Conservation (phyloP, 2,113 vertebrate genomes). For the Heloderma charlesbogerti region DNA sequence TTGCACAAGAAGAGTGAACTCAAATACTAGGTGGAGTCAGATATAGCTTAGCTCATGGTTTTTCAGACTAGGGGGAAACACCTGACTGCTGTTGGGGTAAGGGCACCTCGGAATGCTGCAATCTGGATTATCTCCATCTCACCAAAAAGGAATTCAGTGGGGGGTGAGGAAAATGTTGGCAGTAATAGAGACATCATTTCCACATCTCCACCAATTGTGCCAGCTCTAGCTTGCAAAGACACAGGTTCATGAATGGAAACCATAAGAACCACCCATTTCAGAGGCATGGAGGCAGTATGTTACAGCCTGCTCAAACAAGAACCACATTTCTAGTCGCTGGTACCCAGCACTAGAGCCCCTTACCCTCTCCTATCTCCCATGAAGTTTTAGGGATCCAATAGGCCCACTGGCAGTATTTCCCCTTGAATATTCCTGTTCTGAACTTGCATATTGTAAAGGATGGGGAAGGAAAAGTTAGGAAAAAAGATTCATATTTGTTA, state of each 20-base stretch:
- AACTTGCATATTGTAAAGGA: background rate
- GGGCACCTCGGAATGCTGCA: background rate
- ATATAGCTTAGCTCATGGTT: background rate
- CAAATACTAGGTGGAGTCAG: background rate
- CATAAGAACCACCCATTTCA: background rate
- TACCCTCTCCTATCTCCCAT: background rate
- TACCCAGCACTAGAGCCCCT: background rate
- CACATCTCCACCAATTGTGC: background rate
- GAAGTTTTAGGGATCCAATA: background rate
- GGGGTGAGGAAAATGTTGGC: background rate
- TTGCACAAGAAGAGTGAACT: background rate
- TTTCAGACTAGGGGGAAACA: background rate
- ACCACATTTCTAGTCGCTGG: background rate
- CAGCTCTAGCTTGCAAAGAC: background rate
- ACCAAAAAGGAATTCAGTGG: background rate
- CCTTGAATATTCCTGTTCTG: background rate
- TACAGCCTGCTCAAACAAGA: background rate
- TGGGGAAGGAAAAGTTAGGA: background rate
- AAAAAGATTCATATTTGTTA: background rate
- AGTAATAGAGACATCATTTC: background rate
- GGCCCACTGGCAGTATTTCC: background rate
- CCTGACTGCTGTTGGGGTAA: background rate
- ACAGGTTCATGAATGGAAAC: background rate
- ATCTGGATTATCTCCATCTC: background rate
- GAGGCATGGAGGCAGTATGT: background rate